Evolutionary conservation across 2,888 invertebrate genomes (phyloP).

Genomic region (Drosophila mulleri): DNA sequence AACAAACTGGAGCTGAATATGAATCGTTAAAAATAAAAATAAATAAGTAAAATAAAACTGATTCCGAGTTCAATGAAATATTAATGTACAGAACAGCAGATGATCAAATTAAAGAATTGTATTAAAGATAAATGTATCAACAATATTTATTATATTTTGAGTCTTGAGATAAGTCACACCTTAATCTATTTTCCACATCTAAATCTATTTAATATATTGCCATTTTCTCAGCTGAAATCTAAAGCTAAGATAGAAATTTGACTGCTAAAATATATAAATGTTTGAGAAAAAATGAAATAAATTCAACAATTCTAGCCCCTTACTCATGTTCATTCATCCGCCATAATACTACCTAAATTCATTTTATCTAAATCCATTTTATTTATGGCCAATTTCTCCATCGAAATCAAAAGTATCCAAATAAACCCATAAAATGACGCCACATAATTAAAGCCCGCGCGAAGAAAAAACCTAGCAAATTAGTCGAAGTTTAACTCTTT

Average conservation of each 20-base stretch:
- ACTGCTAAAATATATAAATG: background rate
- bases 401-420: background rate
- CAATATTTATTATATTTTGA: too few species aligned
- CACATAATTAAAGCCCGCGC: slow-evolving; percentile 25
- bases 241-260: too few species aligned
- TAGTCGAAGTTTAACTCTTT: slow-evolving; percentile 50
- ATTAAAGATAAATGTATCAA: too few species aligned
- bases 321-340: background rate
- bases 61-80: background rate
- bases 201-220: too few species aligned
- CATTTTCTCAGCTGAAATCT: too few species aligned
- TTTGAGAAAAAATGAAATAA: background rate
- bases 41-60: background rate
- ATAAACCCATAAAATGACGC: slow-evolving; percentile 11
- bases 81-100: background rate
- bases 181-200: too few species aligned
- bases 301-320: background rate
- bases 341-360: too few species aligned
- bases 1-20: background rate
- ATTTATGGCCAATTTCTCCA: background rate
- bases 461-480: slow-evolving; percentile 45
- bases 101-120: too few species aligned
- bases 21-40: too few species aligned
- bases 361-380: too few species aligned
- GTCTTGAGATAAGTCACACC: too few species aligned